These are phyloP conservation scores for Halcyon smyrnensis DNA, from an alignment of 2,797 vertebrate genomes.

Conservation along the genomic window DNA sequence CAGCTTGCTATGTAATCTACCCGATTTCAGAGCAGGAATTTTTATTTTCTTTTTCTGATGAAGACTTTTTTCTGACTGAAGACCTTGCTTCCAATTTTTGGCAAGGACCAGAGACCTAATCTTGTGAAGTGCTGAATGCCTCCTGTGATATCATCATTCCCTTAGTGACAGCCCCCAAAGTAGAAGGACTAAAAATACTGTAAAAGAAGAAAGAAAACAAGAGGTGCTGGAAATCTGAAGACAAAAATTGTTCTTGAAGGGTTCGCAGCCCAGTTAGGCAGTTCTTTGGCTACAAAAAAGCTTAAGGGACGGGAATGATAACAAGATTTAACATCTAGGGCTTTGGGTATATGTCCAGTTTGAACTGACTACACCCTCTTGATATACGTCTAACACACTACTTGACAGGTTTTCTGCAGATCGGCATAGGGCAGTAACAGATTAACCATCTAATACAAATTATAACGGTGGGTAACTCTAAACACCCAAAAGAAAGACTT, in stretches of 20 bases:
- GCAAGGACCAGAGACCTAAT: conserved; percentile 57
- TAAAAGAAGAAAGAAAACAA: conserved; percentile 26
- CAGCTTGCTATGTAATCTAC: neutral
- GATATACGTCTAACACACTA: neutral
- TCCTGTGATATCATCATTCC: conserved; percentile 59
- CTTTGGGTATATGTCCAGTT: neutral
- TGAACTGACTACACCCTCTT: neutral
- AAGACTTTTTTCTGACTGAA: no score
- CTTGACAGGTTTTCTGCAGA: neutral
- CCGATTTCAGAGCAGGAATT: neutral
- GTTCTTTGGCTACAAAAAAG: neutral
- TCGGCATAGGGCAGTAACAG: neutral
- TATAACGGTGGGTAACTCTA: neutral
- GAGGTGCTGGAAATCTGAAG: conserved; percentile 8
- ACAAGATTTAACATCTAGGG: neutral
- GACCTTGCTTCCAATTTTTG: conserved; percentile 31
- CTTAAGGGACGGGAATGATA: neutral
- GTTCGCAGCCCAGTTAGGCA: neutral
- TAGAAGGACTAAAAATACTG: conserved; percentile 60
- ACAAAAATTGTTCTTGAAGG: neutral
- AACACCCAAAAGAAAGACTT: neutral
- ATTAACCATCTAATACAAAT: neutral
- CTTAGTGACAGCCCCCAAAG: conserved; percentile 58
- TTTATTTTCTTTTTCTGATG: conserved; percentile 28
- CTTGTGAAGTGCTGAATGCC: conserved; percentile 61